Percentiles rank a stretch among this genome's conserved stretches.
These are phyloP conservation scores for Dipus sagitta DNA, from an alignment of 2,797 vertebrate species.

Conservation along the genomic window DNA sequence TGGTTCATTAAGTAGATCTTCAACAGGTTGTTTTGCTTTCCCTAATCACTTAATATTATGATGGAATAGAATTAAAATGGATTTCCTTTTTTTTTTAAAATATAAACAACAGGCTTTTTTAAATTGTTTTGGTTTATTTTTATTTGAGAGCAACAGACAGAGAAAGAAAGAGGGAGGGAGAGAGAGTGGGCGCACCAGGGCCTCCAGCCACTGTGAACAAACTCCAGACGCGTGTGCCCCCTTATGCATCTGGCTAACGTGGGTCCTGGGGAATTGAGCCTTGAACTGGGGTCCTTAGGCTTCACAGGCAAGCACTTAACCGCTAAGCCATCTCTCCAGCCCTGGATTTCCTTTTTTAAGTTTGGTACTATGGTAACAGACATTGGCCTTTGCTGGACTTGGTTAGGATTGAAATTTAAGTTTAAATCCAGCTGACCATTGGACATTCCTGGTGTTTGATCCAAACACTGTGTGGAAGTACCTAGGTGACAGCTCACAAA, in stretches of 20 bases:
- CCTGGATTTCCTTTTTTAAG: not conserved
- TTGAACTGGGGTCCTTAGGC: too few relatives aligned
- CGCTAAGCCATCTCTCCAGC: too few relatives aligned
- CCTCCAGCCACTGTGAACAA: too few relatives aligned
- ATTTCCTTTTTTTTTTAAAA: conserved; percentile 10
- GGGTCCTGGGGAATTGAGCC: too few relatives aligned
- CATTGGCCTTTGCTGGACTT: not conserved
- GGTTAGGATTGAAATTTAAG: not conserved
- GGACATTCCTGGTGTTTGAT: not conserved
- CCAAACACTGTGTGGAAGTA: not conserved
- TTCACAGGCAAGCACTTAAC: too few relatives aligned
- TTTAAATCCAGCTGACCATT: not conserved
- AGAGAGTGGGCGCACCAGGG: too few relatives aligned
- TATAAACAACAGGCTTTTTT: too few relatives aligned
- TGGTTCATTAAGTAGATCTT: not conserved
- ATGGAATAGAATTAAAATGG: not conserved
- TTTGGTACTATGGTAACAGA: not conserved
- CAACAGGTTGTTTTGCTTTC: not conserved
- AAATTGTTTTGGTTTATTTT: too few relatives aligned
- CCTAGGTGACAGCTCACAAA: not conserved
- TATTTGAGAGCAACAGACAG: too few relatives aligned
- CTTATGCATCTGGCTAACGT: too few relatives aligned
- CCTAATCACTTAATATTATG: not conserved
- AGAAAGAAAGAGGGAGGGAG: too few relatives aligned
- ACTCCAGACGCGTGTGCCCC: too few relatives aligned